Percentiles rank a stretch among this genome's conserved stretches.
Conservation (phyloP, 2,888 invertebrate genomes). For the Trilocha varians region DNA sequence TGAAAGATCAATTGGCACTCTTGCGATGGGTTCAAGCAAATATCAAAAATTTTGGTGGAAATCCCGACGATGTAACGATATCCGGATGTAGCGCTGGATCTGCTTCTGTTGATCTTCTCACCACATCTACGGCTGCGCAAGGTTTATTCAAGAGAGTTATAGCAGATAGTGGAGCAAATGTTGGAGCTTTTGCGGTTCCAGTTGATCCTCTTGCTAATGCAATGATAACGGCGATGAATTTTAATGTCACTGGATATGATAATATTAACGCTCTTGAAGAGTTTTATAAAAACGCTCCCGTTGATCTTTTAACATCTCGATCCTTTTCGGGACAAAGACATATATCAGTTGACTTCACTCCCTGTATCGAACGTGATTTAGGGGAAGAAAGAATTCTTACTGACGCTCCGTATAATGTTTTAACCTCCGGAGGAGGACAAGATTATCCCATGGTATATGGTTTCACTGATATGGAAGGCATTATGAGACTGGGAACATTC, state of each 20-base stretch:
- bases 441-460: constrained; percentile 26
- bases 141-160: constrained; percentile 35
- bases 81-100: constrained; percentile 36
- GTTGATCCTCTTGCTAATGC: constrained; percentile 29
- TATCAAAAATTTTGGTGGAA: constrained; percentile 35
- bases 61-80: constrained; percentile 35
- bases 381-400: constrained; percentile 20
- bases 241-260: constrained; percentile 22
- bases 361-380: constrained; percentile 22
- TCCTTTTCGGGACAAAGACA: not conserved
- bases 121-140: constrained; percentile 24
- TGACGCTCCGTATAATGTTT: constrained; percentile 19
- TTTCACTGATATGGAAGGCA: constrained; percentile 31
- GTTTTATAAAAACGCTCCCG: constrained; percentile 26
- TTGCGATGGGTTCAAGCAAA: constrained; percentile 28
- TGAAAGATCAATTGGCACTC: constrained; percentile 29
- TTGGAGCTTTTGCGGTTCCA: constrained; percentile 24
- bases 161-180: constrained; percentile 28
- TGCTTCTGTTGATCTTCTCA: constrained; percentile 26
- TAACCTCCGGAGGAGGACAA: constrained; percentile 13
- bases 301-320: constrained; percentile 9
- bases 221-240: constrained; percentile 20
- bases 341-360: constrained; percentile 12
- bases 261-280: constrained; percentile 25
- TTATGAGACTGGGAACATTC: constrained; percentile 15